Evolutionary conservation across 2,888 invertebrate genomes (phyloP), one percentile per base, ranked within the genome.

Genomic region (Gryllus longicercus): DNA sequence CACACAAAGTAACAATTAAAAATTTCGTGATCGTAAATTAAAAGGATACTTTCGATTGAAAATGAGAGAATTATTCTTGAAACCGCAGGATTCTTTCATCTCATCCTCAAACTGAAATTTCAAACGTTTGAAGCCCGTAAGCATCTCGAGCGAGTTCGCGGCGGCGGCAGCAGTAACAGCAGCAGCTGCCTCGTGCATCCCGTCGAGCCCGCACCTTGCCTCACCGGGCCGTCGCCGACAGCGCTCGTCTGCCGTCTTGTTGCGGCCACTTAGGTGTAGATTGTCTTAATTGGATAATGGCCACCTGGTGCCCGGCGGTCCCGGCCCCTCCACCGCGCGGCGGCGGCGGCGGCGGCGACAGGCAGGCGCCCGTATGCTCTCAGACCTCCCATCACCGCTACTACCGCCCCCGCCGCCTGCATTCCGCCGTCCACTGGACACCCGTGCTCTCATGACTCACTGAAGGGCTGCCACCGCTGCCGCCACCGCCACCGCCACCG

Each of bases 201-300:
- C 63, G 14, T 63, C 63, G 63, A 14, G 63, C 63, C 63, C 63
- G 63, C n/a, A 63, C 63, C 63, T 63, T 63, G 63, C 38, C 38
- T 63, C 63, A 16, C 16, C 63, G 63, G 63, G 63, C 63, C 16
- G n/a, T 4, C 63, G n/a, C 63, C 16, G n/a, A 3, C 63, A 63
- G 5, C 63, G 63, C 63, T 63, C 38, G 63, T 63, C 63, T 14
- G 16, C n/a, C 63, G 63, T 63, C 63, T 63, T 63, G 63, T 63
- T 63, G 63, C 63, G 63, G 63, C 63, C 63, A 63, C 63, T 63
- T 63, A 63, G 16, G 63, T 63, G 63, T 63, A 63, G 63, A 63
- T 63, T 63, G 63, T n/a, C 63, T 63, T 63, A 63, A 63, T 63
- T 63, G 63, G 63, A n/a, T 63, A 63, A 63, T 63, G 63, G 63